Base-by-base conservation (phyloP, 2,113 vertebrate species). In the Cygnus atratus region DNA sequence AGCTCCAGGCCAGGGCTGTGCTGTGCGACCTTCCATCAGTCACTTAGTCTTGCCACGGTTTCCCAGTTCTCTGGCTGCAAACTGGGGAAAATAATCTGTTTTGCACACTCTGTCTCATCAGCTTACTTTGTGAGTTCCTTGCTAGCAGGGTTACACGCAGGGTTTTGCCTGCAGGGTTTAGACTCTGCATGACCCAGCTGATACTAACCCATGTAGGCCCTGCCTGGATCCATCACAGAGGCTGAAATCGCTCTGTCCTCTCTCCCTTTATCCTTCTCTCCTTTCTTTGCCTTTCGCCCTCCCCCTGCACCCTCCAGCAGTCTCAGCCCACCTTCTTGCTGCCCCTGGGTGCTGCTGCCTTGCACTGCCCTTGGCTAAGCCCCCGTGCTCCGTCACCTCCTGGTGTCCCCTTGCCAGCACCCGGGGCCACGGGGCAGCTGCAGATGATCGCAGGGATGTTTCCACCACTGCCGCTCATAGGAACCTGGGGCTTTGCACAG, bases 401-500 rank as follows among this genome's bases (percentile, higher is more conserved):
- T 2, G 6, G 7, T 21, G 12, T 48, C 29, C 52, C 63, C 74
- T 37, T 6, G 52, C 70, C 76, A 91, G 44, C 84, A 87, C 70
- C 62, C 17, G 61, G 35, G 63, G 78, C 74, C 2, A 0, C 3
- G 31, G 82, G 86, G 65, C 1, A 1, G 83, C 77, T 9, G 13
- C 88, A 78, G 84, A 37, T 3, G 11, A 78, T 76, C 50, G 5
- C 59, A 63, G 72, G 33, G 43, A 88, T 67, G 50, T 84, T 92
- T 81, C 55, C 84, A 88, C 59, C 29, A 35, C 92, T 79, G 50
- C 90, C 67, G 46, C 91, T 84, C 83, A 35, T 59, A 87, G 92
- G 87, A 96, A 96, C 50, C 87, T 63, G 83, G 95, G 90, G 88
- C 93, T 97, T 94, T 91, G 77, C 93, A 92, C 76, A 94, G 88